phyloP scores from a whole-genome alignment of 2,888 invertebrate species.

The Leptopilina syphax region DNA sequence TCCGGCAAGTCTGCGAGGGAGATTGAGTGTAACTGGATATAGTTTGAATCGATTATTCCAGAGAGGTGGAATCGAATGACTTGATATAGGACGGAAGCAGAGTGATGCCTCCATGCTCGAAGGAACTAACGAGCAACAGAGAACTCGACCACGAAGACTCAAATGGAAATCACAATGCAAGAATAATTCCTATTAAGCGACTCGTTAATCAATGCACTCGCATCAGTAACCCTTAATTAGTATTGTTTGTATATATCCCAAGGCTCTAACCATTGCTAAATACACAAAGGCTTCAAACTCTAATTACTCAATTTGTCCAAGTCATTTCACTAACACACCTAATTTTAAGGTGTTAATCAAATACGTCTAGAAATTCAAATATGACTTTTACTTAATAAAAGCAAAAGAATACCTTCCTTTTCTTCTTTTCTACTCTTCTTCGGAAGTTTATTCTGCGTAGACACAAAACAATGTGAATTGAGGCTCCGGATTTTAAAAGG shows the following conservation, averaged over 20 bases:
- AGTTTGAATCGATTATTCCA: conserved; percentile 39
- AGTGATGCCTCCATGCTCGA: conserved; percentile 43
- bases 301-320: conserved; percentile 1
- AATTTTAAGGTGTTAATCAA: background rate
- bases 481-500: too few species aligned
- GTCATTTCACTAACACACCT: conserved; percentile 8
- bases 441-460: too few species aligned
- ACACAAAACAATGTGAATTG: too few species aligned
- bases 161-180: conserved; percentile 53
- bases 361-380: background rate
- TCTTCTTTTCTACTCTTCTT: too few species aligned
- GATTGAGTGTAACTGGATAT: conserved; percentile 5
- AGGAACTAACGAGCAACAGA: conserved; percentile 51
- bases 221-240: conserved; percentile 57
- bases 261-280: conserved; percentile 41
- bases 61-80: conserved; percentile 33
- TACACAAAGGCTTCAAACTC: conserved; percentile 19
- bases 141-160: conserved; percentile 40
- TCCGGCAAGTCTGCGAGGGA: conserved; percentile 21
- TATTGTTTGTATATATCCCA: conserved; percentile 29
- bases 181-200: conserved; percentile 59
- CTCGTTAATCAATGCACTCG: conserved; percentile 47
- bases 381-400: background rate
- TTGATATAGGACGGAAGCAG: conserved; percentile 8
- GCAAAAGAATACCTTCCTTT: background rate